phyloP scores from a whole-genome alignment of 2,113 vertebrate species.

The Catagonus wagneri region DNA sequence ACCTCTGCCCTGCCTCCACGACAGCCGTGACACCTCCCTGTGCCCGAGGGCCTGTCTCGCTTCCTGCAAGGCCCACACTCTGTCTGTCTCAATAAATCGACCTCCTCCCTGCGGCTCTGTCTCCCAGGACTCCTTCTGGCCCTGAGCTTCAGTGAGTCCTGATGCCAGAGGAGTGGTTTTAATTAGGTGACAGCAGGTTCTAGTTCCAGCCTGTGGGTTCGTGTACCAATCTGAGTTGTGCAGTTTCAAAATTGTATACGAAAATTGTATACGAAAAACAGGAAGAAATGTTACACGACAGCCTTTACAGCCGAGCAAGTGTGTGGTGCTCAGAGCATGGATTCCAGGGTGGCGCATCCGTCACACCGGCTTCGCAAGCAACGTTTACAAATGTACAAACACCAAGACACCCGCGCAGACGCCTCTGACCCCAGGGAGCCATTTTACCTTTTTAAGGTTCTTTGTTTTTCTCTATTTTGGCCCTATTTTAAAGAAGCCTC shows the following conservation, averaged over 20 bases:
- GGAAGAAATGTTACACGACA: not conserved
- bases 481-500: constrained; percentile 39
- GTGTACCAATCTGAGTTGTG: too few relatives aligned
- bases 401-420: not conserved
- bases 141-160: too few relatives aligned
- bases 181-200: too few relatives aligned
- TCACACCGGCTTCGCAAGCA: not conserved
- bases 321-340: not conserved
- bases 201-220: too few relatives aligned
- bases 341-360: not conserved
- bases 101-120: too few relatives aligned
- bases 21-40: too few relatives aligned
- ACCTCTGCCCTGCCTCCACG: too few relatives aligned
- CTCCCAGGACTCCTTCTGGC: too few relatives aligned
- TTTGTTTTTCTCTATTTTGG: not conserved
- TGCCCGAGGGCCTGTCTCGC: too few relatives aligned
- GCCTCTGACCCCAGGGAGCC: not conserved
- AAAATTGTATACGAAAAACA: constrained; percentile 44
- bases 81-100: too few relatives aligned
- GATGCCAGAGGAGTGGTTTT: too few relatives aligned
- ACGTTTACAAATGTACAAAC: not conserved
- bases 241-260: not conserved
- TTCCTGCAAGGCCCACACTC: too few relatives aligned
- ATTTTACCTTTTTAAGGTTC: not conserved
- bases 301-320: not conserved